Evolutionary conservation across 53 echinoderm and acorn worm species (phyloP).

Genomic region (Paracentrotus lividus): DNA sequence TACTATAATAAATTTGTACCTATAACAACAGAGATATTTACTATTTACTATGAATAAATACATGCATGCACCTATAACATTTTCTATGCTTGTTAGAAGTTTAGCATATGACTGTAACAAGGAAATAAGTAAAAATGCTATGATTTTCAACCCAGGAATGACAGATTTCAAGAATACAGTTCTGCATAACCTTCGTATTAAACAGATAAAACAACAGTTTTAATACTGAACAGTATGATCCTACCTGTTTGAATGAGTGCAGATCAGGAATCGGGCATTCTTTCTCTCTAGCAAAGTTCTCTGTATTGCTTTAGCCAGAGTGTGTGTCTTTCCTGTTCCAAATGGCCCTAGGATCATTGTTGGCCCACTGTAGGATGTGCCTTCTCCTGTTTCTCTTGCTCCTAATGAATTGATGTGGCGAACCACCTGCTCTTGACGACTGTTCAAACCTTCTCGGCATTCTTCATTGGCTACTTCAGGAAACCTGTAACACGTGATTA

Average conservation of each 20-base stretch:
- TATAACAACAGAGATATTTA: too few species aligned
- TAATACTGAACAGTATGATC: too few species aligned
- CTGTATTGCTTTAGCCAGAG: slow-evolving; percentile 76
- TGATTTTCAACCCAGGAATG: too few species aligned
- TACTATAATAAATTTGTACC: too few species aligned
- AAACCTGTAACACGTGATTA: slow-evolving; percentile 51
- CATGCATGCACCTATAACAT: too few species aligned
- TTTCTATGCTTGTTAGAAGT: too few species aligned
- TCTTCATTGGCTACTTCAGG: slow-evolving; percentile 42
- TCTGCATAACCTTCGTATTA: too few species aligned
- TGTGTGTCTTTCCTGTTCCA: slow-evolving; percentile 90
- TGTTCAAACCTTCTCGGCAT: slow-evolving; percentile 14
- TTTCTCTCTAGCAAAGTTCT: slow-evolving; percentile 34
- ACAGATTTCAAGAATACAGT: too few species aligned
- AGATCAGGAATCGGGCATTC: slow-evolving; percentile 45
- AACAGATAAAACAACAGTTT: too few species aligned
- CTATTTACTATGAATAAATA: too few species aligned
- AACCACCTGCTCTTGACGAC: slow-evolving; percentile 42
- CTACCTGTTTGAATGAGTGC: slow-evolving; percentile 98
- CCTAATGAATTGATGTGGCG: slow-evolving; percentile 4
- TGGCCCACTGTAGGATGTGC: slow-evolving; percentile 37
- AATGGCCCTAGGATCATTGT: slow-evolving; percentile 82
- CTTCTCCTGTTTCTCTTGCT: background rate
- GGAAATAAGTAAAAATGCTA: too few species aligned
- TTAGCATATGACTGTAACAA: too few species aligned